phyloP scores from a whole-genome alignment of 2,888 invertebrate species.

The Tetragonula carbonaria region DNA sequence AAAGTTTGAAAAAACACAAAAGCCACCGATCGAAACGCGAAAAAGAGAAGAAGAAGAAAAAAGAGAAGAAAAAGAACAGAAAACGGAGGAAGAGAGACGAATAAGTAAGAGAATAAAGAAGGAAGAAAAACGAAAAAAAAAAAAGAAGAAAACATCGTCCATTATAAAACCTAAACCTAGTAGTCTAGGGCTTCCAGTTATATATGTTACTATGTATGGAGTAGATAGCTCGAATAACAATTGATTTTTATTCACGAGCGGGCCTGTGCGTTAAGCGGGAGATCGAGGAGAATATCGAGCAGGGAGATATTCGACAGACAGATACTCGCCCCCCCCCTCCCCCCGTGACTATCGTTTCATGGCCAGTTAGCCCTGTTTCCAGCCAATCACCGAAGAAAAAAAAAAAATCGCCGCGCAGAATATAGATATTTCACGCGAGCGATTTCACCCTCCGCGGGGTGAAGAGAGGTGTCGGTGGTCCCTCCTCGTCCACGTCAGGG shows the following conservation, averaged over 20 bases:
- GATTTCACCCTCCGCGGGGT: too few species aligned
- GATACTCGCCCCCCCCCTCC: not conserved
- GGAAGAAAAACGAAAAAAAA: not conserved
- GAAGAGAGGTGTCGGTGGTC: too few species aligned
- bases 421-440: too few species aligned
- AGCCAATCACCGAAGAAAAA: not conserved
- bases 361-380: not conserved
- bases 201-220: conserved; percentile 83
- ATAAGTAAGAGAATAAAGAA: not conserved
- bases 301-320: not conserved
- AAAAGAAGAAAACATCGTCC: conserved; percentile 76
- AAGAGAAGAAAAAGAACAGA: not conserved
- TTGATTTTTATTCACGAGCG: conserved; percentile 75
- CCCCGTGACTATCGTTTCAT: not conserved
- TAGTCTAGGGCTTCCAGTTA: conserved; percentile 84
- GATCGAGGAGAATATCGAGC: conserved; percentile 8
- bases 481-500: too few species aligned
- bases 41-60: not conserved
- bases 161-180: conserved; percentile 83
- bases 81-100: not conserved
- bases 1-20: conserved; percentile 66
- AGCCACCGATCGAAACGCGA: not conserved
- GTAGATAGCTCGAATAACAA: conserved; percentile 81
- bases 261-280: conserved; percentile 49
- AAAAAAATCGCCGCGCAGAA: too few species aligned